A percentile compares a stretch with the other conserved stretches of the same genome.
These are phyloP conservation scores for Siniperca chuatsi DNA, from an alignment of 2,113 vertebrate species.

Conservation along the genomic window DNA sequence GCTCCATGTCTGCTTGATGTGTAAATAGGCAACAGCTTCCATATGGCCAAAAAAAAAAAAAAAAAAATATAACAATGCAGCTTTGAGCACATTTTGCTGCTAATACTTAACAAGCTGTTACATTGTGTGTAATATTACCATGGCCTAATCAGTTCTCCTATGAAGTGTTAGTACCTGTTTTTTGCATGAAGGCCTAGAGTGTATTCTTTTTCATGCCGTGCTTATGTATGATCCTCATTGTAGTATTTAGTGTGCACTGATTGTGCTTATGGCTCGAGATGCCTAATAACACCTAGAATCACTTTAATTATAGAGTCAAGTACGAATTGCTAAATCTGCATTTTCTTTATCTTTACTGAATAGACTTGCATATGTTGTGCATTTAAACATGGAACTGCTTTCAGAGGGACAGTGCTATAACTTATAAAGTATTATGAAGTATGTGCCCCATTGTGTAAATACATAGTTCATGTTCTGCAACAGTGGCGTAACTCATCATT, in stretches of 20 bases:
- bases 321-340: neutral
- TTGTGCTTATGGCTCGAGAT: neutral
- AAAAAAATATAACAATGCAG: no score
- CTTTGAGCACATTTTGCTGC: no score
- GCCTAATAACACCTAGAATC: neutral
- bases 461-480: conserved; percentile 11
- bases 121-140: neutral
- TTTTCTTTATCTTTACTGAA: neutral
- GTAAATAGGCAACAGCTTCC: no score
- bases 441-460: neutral
- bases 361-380: neutral
- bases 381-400: neutral
- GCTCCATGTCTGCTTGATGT: no score
- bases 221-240: neutral
- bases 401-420: neutral
- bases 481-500: neutral
- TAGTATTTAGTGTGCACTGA: neutral
- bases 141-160: neutral
- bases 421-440: no score
- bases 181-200: no score
- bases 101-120: neutral
- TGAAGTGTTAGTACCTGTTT: no score
- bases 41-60: no score
- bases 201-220: no score
- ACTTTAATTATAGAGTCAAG: neutral